Conservation (phyloP, 1,140 invertebrate species). For the Amphibalanus amphitrite region DNA sequence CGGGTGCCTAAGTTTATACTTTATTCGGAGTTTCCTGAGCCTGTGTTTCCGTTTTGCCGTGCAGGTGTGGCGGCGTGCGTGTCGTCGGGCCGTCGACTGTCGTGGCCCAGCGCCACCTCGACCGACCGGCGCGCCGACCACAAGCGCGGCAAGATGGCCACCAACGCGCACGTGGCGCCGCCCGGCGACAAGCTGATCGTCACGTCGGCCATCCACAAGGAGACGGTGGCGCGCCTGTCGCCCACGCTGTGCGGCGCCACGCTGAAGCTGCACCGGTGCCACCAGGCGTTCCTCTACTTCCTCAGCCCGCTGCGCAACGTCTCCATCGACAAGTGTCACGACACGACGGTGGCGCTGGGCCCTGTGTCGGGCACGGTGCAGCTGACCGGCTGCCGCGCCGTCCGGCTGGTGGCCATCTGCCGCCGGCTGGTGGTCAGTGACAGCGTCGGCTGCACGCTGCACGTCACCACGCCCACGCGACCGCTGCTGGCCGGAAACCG, state of each 20-base stretch:
- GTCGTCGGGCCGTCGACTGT: conserved; percentile 24
- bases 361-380: conserved; percentile 26
- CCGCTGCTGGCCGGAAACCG: conserved; percentile 25
- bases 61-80: conserved; percentile 21
- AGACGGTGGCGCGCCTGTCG: conserved; percentile 28
- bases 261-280: conserved; percentile 28
- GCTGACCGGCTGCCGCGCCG: conserved; percentile 25
- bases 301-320: conserved; percentile 28
- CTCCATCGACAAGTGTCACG: conserved; percentile 27
- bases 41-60: too few relatives aligned
- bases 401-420: conserved; percentile 24
- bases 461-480: conserved; percentile 25
- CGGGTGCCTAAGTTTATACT: too few relatives aligned
- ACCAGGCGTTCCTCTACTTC: conserved; percentile 27
- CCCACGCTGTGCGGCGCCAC: conserved; percentile 26
- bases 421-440: conserved; percentile 24
- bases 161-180: conserved; percentile 3
- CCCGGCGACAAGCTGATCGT: neutral
- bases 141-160: conserved; percentile 2
- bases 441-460: conserved; percentile 24
- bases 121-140: conserved; percentile 2
- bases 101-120: conserved; percentile 24
- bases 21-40: too few relatives aligned
- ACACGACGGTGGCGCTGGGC: conserved; percentile 27
- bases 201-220: conserved; percentile 18